These are phyloP conservation scores for Poecilia wingei DNA, from an alignment of 2,797 vertebrate species.

Conservation along the genomic window DNA sequence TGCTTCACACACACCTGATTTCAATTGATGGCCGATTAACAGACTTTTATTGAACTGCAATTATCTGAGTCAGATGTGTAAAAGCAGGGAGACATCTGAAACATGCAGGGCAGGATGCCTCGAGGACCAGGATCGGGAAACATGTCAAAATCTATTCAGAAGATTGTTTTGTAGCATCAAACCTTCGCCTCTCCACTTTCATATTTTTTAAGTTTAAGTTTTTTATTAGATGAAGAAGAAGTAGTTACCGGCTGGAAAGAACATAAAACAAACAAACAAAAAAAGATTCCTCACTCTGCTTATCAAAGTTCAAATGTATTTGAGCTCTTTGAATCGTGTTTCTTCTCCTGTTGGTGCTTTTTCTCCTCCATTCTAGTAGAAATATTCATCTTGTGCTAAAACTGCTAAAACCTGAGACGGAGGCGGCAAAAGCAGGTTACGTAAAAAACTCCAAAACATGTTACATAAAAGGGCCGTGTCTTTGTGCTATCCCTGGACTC, in stretches of 20 bases:
- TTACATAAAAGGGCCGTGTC: neutral
- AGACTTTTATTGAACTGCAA: too few species aligned
- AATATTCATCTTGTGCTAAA: constrained; percentile 7
- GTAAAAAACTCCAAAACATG: neutral
- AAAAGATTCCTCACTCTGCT: constrained; percentile 4
- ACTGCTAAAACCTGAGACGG: neutral
- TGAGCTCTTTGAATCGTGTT: constrained; percentile 8
- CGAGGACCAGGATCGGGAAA: neutral
- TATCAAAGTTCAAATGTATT: constrained; percentile 7
- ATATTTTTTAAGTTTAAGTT: constrained; percentile 20
- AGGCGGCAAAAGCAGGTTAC: neutral
- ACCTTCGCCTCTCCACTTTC: constrained; percentile 4
- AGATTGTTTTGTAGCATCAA: constrained; percentile 1
- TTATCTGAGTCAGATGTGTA: too few species aligned
- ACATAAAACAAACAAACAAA: neutral
- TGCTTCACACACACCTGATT: too few species aligned
- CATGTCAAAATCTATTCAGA: neutral
- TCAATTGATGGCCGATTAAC: too few species aligned
- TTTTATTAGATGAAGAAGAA: constrained; percentile 37
- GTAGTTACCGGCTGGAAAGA: constrained; percentile 11
- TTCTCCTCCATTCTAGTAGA: constrained; percentile 9
- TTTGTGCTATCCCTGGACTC: neutral
- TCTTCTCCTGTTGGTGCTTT: constrained; percentile 20
- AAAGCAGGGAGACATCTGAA: too few species aligned
- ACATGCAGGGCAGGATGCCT: too few species aligned